phyloP scores from a whole-genome alignment of 1,140 invertebrate genomes.

The Plectus sambesii region DNA sequence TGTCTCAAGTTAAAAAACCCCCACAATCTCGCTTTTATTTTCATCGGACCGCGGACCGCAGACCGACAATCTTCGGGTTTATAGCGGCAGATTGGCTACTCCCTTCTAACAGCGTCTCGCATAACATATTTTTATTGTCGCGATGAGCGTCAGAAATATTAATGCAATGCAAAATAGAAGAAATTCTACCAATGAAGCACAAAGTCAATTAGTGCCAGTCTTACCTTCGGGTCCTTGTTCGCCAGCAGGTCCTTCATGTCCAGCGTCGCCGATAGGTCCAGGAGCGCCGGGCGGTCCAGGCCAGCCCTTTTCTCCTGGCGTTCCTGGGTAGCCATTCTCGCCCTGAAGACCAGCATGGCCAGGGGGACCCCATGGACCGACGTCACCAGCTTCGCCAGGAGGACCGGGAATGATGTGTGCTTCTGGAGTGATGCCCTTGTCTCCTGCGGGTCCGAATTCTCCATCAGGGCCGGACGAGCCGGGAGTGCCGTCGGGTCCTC shows the following conservation, averaged over 20 bases:
- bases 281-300: constrained; percentile 38
- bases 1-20: constrained; percentile 14
- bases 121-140: too few species aligned
- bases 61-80: too few species aligned
- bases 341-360: constrained; percentile 33
- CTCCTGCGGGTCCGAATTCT: constrained; percentile 41
- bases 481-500: constrained; percentile 43
- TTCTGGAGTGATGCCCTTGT: constrained; percentile 27
- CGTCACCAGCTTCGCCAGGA: constrained; percentile 22
- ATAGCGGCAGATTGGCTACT: too few species aligned
- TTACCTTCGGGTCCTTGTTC: constrained; percentile 36
- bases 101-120: too few species aligned
- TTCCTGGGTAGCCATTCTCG: constrained; percentile 25
- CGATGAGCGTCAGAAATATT: too few species aligned
- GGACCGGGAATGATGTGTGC: constrained; percentile 17
- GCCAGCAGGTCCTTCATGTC: constrained; percentile 31
- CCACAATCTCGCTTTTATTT: constrained; percentile 6
- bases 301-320: constrained; percentile 40
- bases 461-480: constrained; percentile 43
- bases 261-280: constrained; percentile 33
- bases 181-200: too few species aligned
- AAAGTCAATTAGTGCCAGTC: constrained; percentile 1
- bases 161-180: too few species aligned
- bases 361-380: background rate
- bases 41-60: too few species aligned